Base-by-base conservation (phyloP, 2,113 vertebrate genomes). In the Triplophysa tibetana region DNA sequence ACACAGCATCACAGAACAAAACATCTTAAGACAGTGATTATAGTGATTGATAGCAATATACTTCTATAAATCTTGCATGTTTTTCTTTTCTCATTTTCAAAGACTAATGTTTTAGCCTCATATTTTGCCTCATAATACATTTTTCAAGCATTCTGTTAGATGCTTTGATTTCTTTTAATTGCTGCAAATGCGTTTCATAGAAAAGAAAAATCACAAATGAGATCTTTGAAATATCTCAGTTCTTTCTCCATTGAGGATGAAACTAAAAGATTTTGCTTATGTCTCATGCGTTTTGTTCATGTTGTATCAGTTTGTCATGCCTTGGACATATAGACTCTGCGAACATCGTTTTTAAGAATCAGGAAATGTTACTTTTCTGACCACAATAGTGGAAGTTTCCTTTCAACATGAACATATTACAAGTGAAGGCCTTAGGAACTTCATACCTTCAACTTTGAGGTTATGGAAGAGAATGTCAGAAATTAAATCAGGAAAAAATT, bases 401-500 rank as follows among this genome's bases (percentile, higher is more conserved):
- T 52, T 52, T 77, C 19, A 65, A 76, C 74, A 54, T 76, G 58
- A 75, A 63, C 8, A 0, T 21, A 65, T 77, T 26, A 72, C 58
- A 56, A 50, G 29, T 4, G 58, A 62, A 75, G 50, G 64, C 23
- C 23, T 67, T 21, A 11, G 45, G 21, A 56, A 77, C 75, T 52
- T 58, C 69, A 74, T 54, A 58, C 26, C 50, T 77, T 77, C 29
- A 61, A 54, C 60, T 19, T 5, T 23, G 60, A 56, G 56, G 78
- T 65, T 43, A 38, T 77, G 68, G 68, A 43, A 48, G 8, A 29
- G 67, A 45, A 58, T 79, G 75, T 82, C 86, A 81, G 67, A 91
- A 85, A 84, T 85, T 77, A 79, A 84, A 81, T 84, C 79, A 70
- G 63, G 83, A 82, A 81, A 81, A 85, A 86, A 85, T 85, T 80